Evolutionary conservation across 2,113 vertebrate genomes (phyloP), one percentile per base, ranked within the genome.

Genomic region (Actenoides hombroni): DNA sequence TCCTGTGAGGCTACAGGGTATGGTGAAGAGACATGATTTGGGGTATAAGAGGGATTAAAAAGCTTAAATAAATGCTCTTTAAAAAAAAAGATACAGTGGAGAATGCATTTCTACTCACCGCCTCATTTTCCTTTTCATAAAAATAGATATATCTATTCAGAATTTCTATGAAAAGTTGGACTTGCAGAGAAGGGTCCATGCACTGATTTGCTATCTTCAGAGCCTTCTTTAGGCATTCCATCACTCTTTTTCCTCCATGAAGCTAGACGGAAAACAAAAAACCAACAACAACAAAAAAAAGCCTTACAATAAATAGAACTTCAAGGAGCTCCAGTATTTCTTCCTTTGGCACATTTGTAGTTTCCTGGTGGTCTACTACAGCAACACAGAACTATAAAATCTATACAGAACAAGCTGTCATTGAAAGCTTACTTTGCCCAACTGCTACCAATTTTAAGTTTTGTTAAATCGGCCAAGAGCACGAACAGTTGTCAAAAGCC

Each of bases 101-200:
- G 8, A 94, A 68, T 20, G 11, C 13, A 76, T 76, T 86, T 90
- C 33, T 24, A 97, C 98, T 97, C 98, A 99, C 99, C 97, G 98
- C 99, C 49, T 99, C 99, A n/a, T 99, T 99, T 97, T 99, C 99
- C 59, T 99, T 98, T 97, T 99, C 99, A 42, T 99, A 99, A 98
- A 99, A 99, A 97, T 99, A 99, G 97, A 99, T 98, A 24, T 99
- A 99, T 99, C 99, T 98, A 97, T 99, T 99, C 92, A 99, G 99
- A 97, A 99, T 99, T 97, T 99, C 99, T 94, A 99, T 99, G 98
- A 99, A 99, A 75, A 99, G 99, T 39, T 99, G 99, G 39, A 99
- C 99, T 97, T 99, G 99, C 94, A 99, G 98, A 37, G 99, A 99
- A 9, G 99, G 99, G 91, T 99, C 99, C 99, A 99, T 99, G 97